Conservation (phyloP, 2,113 vertebrate species). For the Falco punctatus region DNA sequence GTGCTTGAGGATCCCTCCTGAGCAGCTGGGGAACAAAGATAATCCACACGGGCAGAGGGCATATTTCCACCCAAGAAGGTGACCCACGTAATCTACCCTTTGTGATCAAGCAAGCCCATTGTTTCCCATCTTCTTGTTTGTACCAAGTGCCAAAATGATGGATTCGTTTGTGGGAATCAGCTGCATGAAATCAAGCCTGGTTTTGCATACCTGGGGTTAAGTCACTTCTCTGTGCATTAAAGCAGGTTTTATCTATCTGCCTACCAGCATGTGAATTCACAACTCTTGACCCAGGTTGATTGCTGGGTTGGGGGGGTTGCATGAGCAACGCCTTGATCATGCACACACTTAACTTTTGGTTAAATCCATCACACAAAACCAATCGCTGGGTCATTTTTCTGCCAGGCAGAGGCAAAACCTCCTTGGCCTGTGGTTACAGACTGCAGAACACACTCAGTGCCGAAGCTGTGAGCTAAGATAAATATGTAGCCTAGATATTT, state of each 20-base stretch:
- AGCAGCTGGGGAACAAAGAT: neutral
- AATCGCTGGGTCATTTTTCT: neutral
- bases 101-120: neutral
- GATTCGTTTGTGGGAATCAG: neutral
- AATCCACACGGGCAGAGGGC: neutral
- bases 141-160: constrained; percentile 20
- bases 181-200: neutral
- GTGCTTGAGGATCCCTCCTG: neutral
- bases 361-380: neutral
- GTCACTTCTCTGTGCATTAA: neutral
- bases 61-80: neutral
- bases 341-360: neutral
- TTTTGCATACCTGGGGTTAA: neutral
- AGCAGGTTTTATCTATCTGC: neutral
- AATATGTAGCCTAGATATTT: neutral
- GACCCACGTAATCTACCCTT: neutral
- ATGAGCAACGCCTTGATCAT: neutral
- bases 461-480: neutral
- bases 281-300: neutral
- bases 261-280: neutral
- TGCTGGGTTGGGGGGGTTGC: neutral
- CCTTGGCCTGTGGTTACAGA: neutral
- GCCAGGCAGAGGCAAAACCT: neutral
- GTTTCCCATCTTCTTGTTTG: constrained; percentile 1
- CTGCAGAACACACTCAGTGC: neutral